phyloP scores from a whole-genome alignment of 2,888 invertebrate genomes.

The Trichogramma dendrolimi region DNA sequence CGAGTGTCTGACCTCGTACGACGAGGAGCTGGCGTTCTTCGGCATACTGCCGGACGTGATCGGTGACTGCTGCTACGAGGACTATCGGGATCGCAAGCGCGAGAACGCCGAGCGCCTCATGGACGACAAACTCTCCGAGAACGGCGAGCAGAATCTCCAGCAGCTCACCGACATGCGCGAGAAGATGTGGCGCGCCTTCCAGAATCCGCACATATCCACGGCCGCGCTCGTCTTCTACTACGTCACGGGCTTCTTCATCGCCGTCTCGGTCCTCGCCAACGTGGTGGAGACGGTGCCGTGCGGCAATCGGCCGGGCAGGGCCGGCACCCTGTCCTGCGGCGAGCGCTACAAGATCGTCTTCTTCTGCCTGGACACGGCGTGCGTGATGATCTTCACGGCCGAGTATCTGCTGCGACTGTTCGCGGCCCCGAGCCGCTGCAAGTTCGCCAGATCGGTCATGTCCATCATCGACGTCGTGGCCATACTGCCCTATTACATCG shows the following conservation, averaged over 20 bases:
- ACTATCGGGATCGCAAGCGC: slow-evolving; percentile 96
- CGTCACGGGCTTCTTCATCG: slow-evolving; percentile 99
- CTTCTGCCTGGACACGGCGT: slow-evolving; percentile 99
- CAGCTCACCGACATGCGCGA: slow-evolving; percentile 85
- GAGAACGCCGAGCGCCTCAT: slow-evolving; percentile 97
- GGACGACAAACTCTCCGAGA: slow-evolving; percentile 94
- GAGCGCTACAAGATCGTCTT: slow-evolving; percentile 97
- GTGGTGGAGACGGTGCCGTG: slow-evolving; percentile 97
- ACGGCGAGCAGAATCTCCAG: slow-evolving; percentile 83
- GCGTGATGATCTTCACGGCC: slow-evolving; percentile 99
- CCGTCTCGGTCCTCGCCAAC: slow-evolving; percentile 98
- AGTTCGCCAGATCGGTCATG: slow-evolving; percentile 98
- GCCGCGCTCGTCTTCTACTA: slow-evolving; percentile 99
- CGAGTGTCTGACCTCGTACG: slow-evolving; percentile 97
- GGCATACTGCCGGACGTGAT: slow-evolving; percentile 96
- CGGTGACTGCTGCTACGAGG: slow-evolving; percentile 99
- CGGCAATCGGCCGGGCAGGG: slow-evolving; percentile 80
- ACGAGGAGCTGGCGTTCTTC: slow-evolving; percentile 98
- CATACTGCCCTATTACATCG: slow-evolving; percentile 98
- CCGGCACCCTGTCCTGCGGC: slow-evolving; percentile 89
- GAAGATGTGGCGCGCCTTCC: slow-evolving; percentile 99
- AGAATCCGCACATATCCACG: slow-evolving; percentile 98
- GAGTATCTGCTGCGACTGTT: slow-evolving; percentile 93
- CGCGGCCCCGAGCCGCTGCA: slow-evolving; percentile 97
- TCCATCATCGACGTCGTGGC: slow-evolving; percentile 99